phyloP scores from a whole-genome alignment of 2,113 vertebrate species.

The Chaetura pelagica region DNA sequence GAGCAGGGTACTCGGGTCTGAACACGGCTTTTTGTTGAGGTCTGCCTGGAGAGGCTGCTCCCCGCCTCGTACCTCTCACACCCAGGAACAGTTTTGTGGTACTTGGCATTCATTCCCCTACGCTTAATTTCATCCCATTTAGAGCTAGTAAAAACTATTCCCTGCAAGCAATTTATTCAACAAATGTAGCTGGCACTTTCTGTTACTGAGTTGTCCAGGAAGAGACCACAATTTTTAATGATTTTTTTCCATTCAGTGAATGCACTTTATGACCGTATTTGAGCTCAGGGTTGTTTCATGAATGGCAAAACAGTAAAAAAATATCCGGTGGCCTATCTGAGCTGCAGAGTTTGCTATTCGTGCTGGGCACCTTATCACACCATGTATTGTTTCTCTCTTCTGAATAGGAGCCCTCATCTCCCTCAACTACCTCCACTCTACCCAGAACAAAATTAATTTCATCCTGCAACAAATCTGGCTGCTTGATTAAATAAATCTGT shows the following conservation, averaged over 20 bases:
- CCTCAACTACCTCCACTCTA: constrained; percentile 18
- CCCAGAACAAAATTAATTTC: constrained; percentile 51
- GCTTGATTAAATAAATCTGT: constrained; percentile 36
- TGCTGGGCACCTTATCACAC: not conserved
- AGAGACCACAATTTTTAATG: constrained; percentile 60
- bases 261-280: constrained; percentile 35
- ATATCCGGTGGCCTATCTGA: constrained; percentile 19
- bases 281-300: constrained; percentile 1
- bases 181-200: constrained; percentile 60
- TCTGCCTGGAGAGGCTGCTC: not conserved
- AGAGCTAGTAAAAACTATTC: constrained; percentile 61
- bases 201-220: constrained; percentile 56
- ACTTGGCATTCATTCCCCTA: constrained; percentile 36
- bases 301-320: constrained; percentile 1
- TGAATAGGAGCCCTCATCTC: constrained; percentile 21
- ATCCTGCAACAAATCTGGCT: constrained; percentile 7
- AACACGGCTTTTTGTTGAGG: accelerated
- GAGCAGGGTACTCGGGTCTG: not conserved
- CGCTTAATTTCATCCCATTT: constrained; percentile 55
- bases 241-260: constrained; percentile 54
- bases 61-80: not conserved
- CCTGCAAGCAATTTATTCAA: constrained; percentile 61
- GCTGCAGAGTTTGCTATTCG: constrained; percentile 22
- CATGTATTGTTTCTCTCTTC: not conserved
- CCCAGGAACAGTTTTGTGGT: constrained; percentile 15